Percentiles rank a stretch among this genome's conserved stretches.
Conservation (phyloP, 2,888 invertebrate species). For the Chymomyza amoena region DNA sequence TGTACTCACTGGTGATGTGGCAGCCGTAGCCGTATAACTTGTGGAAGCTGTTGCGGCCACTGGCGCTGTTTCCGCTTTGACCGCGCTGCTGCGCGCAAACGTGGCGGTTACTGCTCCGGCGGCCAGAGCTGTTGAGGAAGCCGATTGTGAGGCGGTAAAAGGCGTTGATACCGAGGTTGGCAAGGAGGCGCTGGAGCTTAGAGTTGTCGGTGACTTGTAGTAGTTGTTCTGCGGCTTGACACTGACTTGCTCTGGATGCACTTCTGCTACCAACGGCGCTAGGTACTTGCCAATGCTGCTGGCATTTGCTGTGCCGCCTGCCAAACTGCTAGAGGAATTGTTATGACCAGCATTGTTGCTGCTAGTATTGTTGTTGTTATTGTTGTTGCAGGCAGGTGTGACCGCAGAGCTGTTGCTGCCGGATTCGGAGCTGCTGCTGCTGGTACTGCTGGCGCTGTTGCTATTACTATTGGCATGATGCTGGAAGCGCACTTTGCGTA, state of each 20-base stretch:
- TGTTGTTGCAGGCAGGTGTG: constrained; percentile 10
- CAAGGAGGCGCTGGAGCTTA: constrained; percentile 74
- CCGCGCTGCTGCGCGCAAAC: constrained; percentile 75
- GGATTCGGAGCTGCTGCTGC: constrained; percentile 36
- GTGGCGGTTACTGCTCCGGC: constrained; percentile 72
- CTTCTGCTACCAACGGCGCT: constrained; percentile 76
- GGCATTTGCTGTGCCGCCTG: constrained; percentile 59
- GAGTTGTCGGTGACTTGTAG: constrained; percentile 75
- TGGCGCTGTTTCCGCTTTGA: constrained; percentile 77
- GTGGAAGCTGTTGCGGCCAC: constrained; percentile 65
- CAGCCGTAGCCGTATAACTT: constrained; percentile 50
- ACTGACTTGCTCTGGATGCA: constrained; percentile 76
- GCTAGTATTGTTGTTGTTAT: constrained; percentile 21
- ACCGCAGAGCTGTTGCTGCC: constrained; percentile 25
- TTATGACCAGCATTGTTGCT: constrained; percentile 21
- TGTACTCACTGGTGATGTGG: constrained; percentile 56
- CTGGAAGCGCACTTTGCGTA: constrained; percentile 61
- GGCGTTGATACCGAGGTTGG: constrained; percentile 75
- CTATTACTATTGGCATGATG: constrained; percentile 51
- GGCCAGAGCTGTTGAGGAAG: constrained; percentile 76
- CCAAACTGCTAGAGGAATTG: constrained; percentile 44
- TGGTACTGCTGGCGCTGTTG: constrained; percentile 18
- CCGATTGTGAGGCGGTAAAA: constrained; percentile 75
- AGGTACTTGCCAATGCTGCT: constrained; percentile 74
- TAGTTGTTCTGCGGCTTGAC: constrained; percentile 58